Conservation (phyloP, 2,797 vertebrate species). For the Sebastes steindachneri region DNA sequence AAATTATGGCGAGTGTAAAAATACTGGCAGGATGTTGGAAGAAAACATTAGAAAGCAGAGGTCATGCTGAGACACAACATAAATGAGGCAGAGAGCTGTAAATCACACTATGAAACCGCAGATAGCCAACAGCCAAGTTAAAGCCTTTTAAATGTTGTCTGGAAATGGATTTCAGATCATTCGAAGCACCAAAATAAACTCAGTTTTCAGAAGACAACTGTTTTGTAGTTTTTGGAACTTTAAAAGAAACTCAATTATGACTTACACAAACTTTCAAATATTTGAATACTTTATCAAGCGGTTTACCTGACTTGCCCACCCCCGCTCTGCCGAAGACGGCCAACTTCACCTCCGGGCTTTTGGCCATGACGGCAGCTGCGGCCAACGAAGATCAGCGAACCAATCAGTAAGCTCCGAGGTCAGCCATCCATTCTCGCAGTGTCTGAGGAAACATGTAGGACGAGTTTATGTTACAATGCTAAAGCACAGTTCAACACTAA, state of each 20-base stretch:
- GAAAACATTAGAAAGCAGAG: slow-evolving; percentile 18
- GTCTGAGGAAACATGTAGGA: slow-evolving; percentile 51
- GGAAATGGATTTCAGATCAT: neutral
- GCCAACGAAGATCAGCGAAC: slow-evolving; percentile 49
- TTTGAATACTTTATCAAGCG: neutral
- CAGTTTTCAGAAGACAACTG: neutral
- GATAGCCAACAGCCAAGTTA: neutral
- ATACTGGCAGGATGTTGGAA: slow-evolving; percentile 1
- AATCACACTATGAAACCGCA: neutral
- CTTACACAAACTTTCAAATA: neutral
- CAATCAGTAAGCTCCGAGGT: slow-evolving; percentile 59
- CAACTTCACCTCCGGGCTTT: slow-evolving; percentile 95
- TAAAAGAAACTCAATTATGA: neutral
- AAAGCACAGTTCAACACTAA: neutral
- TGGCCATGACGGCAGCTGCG: slow-evolving; percentile 87
- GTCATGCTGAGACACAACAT: neutral
- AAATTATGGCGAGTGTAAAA: slow-evolving; percentile 15
- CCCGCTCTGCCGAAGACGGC: slow-evolving; percentile 95
- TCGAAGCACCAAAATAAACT: neutral
- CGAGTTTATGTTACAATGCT: neutral
- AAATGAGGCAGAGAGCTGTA: slow-evolving; percentile 7
- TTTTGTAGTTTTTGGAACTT: neutral
- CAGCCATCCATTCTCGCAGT: slow-evolving; percentile 71
- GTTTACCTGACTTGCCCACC: slow-evolving; percentile 96
- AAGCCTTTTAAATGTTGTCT: neutral